Conservation (phyloP, 2,888 invertebrate species). For the Julus scanicus region DNA sequence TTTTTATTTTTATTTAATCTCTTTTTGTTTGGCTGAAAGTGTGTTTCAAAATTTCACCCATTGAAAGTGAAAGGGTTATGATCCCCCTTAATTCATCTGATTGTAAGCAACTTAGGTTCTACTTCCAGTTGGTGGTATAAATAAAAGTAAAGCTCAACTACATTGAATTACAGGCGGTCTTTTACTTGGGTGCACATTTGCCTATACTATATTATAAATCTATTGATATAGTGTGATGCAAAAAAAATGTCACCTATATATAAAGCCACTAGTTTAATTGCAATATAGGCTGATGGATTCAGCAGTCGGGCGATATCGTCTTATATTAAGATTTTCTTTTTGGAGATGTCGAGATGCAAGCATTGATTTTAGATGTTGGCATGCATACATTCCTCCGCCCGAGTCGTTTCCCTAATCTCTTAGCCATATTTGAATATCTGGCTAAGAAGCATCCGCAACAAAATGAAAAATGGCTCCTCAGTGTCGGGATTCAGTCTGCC, state of each 20-base stretch:
- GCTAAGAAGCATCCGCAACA: slow-evolving; percentile 42
- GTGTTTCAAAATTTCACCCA: no score
- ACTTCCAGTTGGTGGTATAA: no score
- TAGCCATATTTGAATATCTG: slow-evolving; percentile 32
- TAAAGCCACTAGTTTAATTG: background rate
- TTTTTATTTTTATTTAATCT: no score
- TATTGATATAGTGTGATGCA: background rate
- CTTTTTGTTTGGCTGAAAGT: no score
- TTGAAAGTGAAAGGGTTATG: no score
- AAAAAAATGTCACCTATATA: background rate
- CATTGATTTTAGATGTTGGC: slow-evolving; percentile 20
- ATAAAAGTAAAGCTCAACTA: no score
- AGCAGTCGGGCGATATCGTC: background rate
- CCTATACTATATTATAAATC: background rate
- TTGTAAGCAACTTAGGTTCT: no score
- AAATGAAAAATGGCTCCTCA: slow-evolving; percentile 42
- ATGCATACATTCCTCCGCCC: background rate
- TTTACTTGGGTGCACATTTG: no score
- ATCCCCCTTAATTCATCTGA: no score
- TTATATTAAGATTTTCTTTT: background rate
- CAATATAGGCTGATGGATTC: background rate
- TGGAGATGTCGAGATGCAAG: background rate
- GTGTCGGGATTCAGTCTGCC: slow-evolving; percentile 37
- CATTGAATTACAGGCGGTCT: no score
- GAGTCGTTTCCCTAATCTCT: slow-evolving; percentile 35